phyloP scores from a whole-genome alignment of 2,888 invertebrate genomes.

The Oscheius sp. region DNA sequence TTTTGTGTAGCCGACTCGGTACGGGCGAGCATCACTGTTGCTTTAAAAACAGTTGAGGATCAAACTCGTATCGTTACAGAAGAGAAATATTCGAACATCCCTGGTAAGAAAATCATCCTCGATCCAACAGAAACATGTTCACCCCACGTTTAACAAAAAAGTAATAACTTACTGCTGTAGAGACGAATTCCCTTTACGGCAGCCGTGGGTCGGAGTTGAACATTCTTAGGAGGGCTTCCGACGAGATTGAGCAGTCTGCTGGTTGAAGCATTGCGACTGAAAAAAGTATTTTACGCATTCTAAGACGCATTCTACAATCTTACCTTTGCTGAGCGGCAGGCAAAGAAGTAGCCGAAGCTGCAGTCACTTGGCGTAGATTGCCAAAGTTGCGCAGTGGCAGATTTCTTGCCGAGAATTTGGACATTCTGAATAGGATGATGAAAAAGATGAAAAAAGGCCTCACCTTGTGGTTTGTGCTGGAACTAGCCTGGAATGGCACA shows the following conservation, averaged over 20 bases:
- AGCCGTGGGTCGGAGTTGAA: constrained; percentile 43
- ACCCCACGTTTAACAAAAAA: neutral
- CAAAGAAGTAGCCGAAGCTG: constrained; percentile 48
- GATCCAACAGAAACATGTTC: too few species aligned
- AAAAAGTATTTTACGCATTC: constrained; percentile 12
- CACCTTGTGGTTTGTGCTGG: constrained; percentile 2
- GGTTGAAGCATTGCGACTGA: constrained; percentile 44
- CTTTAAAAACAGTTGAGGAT: too few species aligned
- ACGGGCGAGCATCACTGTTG: too few species aligned
- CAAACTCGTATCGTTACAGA: too few species aligned
- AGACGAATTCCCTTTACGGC: constrained; percentile 54
- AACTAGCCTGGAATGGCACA: constrained; percentile 3
- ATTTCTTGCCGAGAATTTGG: constrained; percentile 58
- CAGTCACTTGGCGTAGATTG: constrained; percentile 52
- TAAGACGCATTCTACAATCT: neutral
- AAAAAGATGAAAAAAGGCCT: neutral
- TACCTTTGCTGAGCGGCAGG: constrained; percentile 43
- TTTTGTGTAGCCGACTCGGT: too few species aligned
- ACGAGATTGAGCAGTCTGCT: constrained; percentile 44
- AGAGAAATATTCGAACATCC: too few species aligned
- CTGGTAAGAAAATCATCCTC: too few species aligned
- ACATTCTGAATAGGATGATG: constrained; percentile 41
- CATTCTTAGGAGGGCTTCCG: constrained; percentile 40
- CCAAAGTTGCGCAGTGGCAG: constrained; percentile 59
- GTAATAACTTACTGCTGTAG: constrained; percentile 48